These are phyloP conservation scores for Nettapus auritus DNA, from an alignment of 2,113 vertebrate species.

Conservation along the genomic window DNA sequence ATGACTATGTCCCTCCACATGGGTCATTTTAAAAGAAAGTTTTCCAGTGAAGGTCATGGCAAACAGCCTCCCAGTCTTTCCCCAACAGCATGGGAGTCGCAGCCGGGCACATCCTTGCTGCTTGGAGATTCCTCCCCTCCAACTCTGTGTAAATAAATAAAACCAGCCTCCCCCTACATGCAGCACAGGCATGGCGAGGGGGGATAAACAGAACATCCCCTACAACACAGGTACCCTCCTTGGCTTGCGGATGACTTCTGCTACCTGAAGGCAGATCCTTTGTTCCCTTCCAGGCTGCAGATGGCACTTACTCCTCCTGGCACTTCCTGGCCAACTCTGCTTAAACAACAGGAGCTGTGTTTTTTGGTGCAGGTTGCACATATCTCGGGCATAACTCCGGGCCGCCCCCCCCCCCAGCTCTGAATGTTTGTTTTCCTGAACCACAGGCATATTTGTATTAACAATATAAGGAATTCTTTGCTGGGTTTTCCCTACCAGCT, in stretches of 20 bases:
- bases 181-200: fast-evolving
- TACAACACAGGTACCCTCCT: background rate
- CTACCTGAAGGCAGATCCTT: background rate
- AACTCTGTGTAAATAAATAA: background rate
- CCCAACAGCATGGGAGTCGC: fast-evolving
- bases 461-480: background rate
- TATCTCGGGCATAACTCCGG: background rate
- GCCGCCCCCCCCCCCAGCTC: background rate
- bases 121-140: background rate
- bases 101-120: background rate
- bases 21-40: background rate
- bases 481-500: conserved; percentile 16
- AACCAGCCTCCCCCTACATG: fast-evolving
- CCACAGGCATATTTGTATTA: background rate
- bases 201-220: background rate
- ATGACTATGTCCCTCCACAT: fast-evolving
- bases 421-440: background rate
- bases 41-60: fast-evolving
- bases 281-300: background rate
- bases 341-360: background rate
- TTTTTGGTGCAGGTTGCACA: background rate
- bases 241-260: background rate
- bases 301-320: background rate
- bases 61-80: background rate
- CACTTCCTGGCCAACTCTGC: background rate